Percentiles rank a stretch among this genome's conserved stretches.
These are phyloP conservation scores for Orthonyx spaldingii DNA, from an alignment of 2,113 vertebrate genomes.

Conservation along the genomic window DNA sequence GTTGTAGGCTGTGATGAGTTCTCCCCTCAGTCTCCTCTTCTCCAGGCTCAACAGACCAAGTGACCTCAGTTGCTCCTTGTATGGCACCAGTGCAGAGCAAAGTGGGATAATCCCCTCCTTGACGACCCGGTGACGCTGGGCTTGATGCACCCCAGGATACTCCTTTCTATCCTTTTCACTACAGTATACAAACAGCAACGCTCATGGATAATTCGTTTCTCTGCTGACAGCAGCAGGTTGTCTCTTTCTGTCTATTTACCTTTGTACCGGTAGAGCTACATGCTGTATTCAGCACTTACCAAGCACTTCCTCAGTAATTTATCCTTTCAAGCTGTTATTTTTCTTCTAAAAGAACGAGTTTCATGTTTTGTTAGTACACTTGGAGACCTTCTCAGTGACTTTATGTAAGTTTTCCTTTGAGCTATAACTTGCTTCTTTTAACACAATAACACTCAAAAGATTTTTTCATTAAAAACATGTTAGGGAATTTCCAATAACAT, in stretches of 20 bases:
- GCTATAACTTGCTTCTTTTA: not conserved
- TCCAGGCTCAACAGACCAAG: not conserved
- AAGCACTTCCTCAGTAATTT: not conserved
- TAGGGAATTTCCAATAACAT: not conserved
- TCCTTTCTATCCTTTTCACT: not conserved
- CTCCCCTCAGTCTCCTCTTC: not conserved
- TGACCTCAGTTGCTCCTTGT: not conserved
- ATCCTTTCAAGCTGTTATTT: not conserved
- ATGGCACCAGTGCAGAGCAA: not conserved
- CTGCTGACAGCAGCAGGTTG: not conserved
- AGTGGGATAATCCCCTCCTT: not conserved
- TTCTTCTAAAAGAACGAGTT: not conserved
- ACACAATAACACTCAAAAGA: not conserved
- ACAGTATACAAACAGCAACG: not conserved
- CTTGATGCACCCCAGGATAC: not conserved
- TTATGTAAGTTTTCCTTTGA: not conserved
- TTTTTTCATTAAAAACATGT: not conserved
- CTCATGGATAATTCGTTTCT: not conserved
- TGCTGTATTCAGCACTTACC: not conserved
- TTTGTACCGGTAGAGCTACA: not conserved
- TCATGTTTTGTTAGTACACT: not conserved
- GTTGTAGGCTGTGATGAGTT: not conserved
- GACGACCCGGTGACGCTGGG: accelerated
- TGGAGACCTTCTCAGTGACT: not conserved
- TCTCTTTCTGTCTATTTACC: not conserved